A percentile compares a stretch with the other conserved stretches of the same genome.
These are phyloP conservation scores for Todiramphus saurophagus DNA, from an alignment of 2,113 vertebrate genomes.

Conservation along the genomic window DNA sequence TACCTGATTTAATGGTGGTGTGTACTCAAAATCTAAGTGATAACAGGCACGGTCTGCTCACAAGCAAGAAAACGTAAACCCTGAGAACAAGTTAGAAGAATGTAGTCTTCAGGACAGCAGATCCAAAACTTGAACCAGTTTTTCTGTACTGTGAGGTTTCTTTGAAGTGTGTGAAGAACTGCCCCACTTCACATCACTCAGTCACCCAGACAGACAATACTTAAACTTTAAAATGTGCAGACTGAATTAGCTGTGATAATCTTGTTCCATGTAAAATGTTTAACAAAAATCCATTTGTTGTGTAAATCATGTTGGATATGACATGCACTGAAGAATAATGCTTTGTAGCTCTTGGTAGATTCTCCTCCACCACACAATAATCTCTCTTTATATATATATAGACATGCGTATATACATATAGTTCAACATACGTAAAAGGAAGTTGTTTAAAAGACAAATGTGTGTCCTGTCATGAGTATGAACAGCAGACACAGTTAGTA, in stretches of 20 bases:
- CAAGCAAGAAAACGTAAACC: not conserved
- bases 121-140: not conserved
- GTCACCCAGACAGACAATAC: not conserved
- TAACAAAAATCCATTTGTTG: slow-evolving; percentile 48
- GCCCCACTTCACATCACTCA: not conserved
- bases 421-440: slow-evolving; percentile 71
- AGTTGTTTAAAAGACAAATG: slow-evolving; percentile 77
- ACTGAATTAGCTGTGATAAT: slow-evolving; percentile 2
- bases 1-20: not conserved
- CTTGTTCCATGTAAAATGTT: slow-evolving; percentile 41
- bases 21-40: not conserved
- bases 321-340: slow-evolving; percentile 8
- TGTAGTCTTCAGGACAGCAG: not conserved
- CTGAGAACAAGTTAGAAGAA: not conserved
- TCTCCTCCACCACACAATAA: not conserved
- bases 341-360: slow-evolving; percentile 5
- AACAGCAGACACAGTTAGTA: slow-evolving; percentile 69
- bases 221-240: slow-evolving; percentile 4
- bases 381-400: slow-evolving; percentile 7
- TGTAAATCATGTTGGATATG: slow-evolving; percentile 49
- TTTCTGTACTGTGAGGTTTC: not conserved
- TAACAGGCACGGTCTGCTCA: not conserved
- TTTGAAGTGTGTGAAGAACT: not conserved
- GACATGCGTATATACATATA: not conserved
- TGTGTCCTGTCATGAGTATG: slow-evolving; percentile 72